Evolutionary conservation across 2,113 vertebrate genomes (phyloP).

Genomic region (Callospermophilus lateralis): DNA sequence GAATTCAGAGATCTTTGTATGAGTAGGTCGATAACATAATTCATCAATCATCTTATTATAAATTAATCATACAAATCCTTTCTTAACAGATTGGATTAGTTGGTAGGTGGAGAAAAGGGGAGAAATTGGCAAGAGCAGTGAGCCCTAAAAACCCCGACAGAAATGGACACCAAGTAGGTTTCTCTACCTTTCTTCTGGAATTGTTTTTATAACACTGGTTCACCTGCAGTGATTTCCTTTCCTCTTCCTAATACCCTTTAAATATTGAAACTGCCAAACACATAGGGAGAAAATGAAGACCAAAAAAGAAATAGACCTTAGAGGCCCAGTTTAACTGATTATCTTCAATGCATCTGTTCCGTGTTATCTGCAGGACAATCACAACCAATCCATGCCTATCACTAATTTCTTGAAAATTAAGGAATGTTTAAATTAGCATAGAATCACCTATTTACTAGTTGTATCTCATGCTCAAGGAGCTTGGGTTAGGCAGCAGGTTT

Average conservation of each 20-base stretch:
- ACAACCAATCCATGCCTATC: background rate
- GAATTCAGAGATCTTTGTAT: background rate
- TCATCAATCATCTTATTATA: background rate
- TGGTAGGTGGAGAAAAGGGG: background rate
- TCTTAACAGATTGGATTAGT: background rate
- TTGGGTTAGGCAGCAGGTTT: background rate
- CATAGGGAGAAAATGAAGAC: background rate
- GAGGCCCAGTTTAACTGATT: background rate
- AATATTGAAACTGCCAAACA: background rate
- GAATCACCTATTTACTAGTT: background rate
- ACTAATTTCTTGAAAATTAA: constrained; percentile 39
- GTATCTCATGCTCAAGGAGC: background rate
- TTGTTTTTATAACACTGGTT: background rate
- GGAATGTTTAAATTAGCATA: background rate
- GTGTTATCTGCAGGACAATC: background rate
- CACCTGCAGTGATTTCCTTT: background rate
- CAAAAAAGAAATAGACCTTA: constrained; percentile 16
- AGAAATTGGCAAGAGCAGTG: background rate
- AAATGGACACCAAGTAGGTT: background rate
- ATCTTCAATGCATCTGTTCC: constrained; percentile 15
- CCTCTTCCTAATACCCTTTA: constrained; percentile 30
- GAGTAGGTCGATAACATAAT: background rate
- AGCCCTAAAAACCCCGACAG: background rate
- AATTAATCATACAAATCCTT: constrained; percentile 29
- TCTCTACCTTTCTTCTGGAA: background rate